Base-by-base conservation (phyloP, 2,797 vertebrate species). In the Propithecus deckenii region DNA sequence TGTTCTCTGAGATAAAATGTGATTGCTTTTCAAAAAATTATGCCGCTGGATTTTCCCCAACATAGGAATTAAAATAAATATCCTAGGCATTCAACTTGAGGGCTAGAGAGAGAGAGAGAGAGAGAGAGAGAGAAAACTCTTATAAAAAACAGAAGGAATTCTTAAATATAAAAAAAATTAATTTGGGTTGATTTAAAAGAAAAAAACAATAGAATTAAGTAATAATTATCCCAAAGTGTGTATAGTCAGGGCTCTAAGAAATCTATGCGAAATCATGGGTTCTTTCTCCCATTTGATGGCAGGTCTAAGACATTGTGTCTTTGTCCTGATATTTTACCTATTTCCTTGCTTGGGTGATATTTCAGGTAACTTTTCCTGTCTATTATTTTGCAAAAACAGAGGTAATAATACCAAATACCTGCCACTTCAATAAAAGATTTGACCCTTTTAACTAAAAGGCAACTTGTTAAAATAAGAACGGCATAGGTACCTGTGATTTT, bases 61-160 rank as follows among this genome's bases (percentile, higher is more conserved):
- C 14, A 43, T 88, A 55, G n/a, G 10, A 87, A 88, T 80, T 69
- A 50, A 95, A 91, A 93, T 72, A 84, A 86, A 71, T 88, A 23
- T 2, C 84, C 50, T 93, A 38, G 57, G 35, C 41, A 63, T 91
- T 88, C 65, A 81, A 94, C 38, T 57, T 85, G 74, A 85, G 32
- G 72, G 4, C 23, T 4, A 50, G 48, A 50, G 48, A 50, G 11
- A 57, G n/a, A 52, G 65, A 79, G 32, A 50, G 50, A 52, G 50
- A 52, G 50, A 52, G 50, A 52, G 50, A 52, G 17, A 52, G 17
- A 52, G 17, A 52, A 4, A 52, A 18, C 52, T 52, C 35, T 76
- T 61, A 4, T 83, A 28, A 93, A 52, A 48, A 43, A 43, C 2
- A 91, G 3, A 41, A 92, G 30, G 28, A 76, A 90, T 65, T 93